These are phyloP conservation scores for Hormiphora californensis DNA, from an alignment of 37 sponge, comb jelly and placozoan species.

Conservation along the genomic window DNA sequence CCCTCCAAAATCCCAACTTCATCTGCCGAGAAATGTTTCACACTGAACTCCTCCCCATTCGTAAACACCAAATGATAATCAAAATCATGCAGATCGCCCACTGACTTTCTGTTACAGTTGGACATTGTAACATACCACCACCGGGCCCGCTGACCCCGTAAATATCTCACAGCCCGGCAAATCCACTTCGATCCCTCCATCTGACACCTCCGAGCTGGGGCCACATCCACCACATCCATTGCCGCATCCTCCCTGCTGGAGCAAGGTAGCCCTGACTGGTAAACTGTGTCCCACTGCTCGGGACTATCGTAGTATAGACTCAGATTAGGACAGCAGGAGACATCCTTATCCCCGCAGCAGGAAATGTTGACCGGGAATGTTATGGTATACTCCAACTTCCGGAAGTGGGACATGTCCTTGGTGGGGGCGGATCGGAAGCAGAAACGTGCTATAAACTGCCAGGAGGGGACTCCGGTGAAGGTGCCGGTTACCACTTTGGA, in stretches of 20 bases:
- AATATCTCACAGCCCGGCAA: not conserved
- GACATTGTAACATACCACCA: constrained; percentile 39
- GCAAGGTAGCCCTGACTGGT: not conserved
- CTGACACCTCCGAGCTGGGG: not conserved
- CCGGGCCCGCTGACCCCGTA: not conserved
- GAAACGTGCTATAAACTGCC: constrained; percentile 35
- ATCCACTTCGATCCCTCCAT: not conserved
- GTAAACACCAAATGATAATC: constrained; percentile 3
- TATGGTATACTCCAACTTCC: too few species aligned
- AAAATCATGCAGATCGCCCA: too few species aligned
- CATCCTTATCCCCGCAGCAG: not conserved
- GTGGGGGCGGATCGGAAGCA: not conserved
- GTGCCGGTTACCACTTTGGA: not conserved
- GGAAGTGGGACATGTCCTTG: not conserved
- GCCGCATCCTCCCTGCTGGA: not conserved
- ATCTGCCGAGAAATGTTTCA: constrained; percentile 25
- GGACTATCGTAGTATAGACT: not conserved
- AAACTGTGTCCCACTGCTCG: constrained; percentile 11
- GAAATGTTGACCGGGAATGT: too few species aligned
- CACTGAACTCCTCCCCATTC: not conserved
- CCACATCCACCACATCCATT: not conserved
- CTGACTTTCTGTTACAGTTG: not conserved
- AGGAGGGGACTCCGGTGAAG: not conserved
- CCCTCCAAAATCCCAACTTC: constrained; percentile 6
- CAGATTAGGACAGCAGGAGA: not conserved